phyloP scores from a whole-genome alignment of 2,113 vertebrate genomes.

The Gnathonemus echidnorhynchus region DNA sequence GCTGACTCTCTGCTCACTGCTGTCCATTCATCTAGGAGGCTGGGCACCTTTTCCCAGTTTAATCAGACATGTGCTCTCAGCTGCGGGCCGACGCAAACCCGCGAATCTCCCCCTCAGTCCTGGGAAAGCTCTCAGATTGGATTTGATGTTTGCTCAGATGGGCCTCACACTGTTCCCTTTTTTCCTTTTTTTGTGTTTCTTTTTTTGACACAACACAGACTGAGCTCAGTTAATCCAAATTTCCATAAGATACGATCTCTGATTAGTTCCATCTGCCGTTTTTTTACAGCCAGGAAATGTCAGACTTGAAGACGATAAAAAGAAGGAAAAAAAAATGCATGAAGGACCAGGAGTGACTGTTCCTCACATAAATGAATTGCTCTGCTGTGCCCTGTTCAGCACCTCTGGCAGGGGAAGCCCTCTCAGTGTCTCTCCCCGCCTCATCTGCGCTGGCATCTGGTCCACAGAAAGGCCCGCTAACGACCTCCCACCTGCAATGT shows the following conservation, averaged over 20 bases:
- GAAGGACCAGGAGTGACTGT: background rate
- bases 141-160: background rate
- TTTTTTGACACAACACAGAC: slow-evolving; percentile 4
- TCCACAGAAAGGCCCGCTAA: background rate
- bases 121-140: background rate
- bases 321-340: background rate
- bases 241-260: background rate
- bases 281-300: background rate
- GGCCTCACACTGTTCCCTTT: background rate
- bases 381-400: background rate
- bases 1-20: background rate
- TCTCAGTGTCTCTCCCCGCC: background rate
- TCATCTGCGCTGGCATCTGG: background rate
- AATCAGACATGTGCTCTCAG: background rate
- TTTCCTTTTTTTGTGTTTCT: background rate
- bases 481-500: background rate
- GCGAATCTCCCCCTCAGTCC: background rate
- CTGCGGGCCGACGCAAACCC: background rate
- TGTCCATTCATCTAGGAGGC: background rate
- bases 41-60: background rate
- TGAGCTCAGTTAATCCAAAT: background rate
- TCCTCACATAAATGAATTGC: background rate
- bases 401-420: background rate
- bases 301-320: background rate
- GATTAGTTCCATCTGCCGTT: slow-evolving; percentile 1